phyloP scores from a whole-genome alignment of 1,140 invertebrate species.

The Asobara japonica region DNA sequence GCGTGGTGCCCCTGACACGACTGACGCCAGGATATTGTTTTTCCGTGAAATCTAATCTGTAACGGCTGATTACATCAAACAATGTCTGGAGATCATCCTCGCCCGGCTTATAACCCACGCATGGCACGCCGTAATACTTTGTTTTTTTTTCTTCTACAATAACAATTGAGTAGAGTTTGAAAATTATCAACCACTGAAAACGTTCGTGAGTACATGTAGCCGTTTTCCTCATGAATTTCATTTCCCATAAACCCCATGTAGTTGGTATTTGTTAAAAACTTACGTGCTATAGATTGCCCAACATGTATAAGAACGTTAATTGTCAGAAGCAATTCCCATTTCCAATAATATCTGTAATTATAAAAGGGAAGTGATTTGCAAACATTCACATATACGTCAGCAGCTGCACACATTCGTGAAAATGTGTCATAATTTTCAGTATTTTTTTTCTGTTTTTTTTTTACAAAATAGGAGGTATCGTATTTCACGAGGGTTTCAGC shows the following conservation, averaged over 20 bases:
- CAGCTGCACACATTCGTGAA: too few species aligned
- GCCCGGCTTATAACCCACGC: constrained; percentile 70
- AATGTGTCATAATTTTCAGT: too few species aligned
- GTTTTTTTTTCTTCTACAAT: background rate
- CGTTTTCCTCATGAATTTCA: too few species aligned
- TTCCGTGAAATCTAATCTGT: constrained; percentile 74
- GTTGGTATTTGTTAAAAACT: background rate
- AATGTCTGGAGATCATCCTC: constrained; percentile 78
- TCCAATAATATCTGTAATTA: background rate
- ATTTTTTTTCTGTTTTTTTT: too few species aligned
- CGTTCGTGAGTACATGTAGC: too few species aligned
- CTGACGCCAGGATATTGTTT: constrained; percentile 72
- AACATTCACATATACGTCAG: too few species aligned
- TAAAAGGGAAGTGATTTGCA: too few species aligned
- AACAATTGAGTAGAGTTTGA: too few species aligned
- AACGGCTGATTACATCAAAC: constrained; percentile 82
- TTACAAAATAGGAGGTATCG: too few species aligned
- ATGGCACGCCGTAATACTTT: constrained; percentile 9
- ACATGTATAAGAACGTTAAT: background rate
- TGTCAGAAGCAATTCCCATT: background rate
- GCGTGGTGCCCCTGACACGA: constrained; percentile 77
- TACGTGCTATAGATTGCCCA: background rate
- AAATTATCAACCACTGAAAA: too few species aligned
- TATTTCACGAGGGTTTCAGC: too few species aligned
- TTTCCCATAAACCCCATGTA: too few species aligned